Conservation (phyloP, 2,113 vertebrate genomes). For the Passerina amoena region DNA sequence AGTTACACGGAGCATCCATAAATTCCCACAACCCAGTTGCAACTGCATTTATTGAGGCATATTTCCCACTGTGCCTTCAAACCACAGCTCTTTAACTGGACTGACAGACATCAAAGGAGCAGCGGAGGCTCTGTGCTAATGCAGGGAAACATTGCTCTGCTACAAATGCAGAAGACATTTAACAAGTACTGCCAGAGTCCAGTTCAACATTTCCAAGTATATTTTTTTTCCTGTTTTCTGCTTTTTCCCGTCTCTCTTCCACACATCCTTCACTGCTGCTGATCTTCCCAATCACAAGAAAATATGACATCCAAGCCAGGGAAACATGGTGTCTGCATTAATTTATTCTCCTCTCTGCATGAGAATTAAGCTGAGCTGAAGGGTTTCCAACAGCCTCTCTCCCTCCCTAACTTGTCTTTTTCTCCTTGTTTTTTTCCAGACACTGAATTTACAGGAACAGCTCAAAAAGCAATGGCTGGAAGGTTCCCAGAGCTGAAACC, state of each 20-base stretch:
- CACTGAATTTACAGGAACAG: not conserved
- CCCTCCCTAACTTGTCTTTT: not conserved
- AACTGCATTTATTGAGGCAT: not conserved
- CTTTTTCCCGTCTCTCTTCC: not conserved
- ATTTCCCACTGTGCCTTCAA: not conserved
- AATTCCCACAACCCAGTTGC: not conserved
- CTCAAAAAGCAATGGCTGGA: not conserved
- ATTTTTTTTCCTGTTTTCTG: not conserved
- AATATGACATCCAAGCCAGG: not conserved
- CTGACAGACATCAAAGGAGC: not conserved
- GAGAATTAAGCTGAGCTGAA: conserved; percentile 1
- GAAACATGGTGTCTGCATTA: not conserved
- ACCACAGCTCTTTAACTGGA: not conserved
- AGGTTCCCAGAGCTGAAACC: not conserved
- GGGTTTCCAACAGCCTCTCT: not conserved
- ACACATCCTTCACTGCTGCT: not conserved
- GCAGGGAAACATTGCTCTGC: not conserved
- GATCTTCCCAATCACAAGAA: not conserved
- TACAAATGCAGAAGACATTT: not conserved
- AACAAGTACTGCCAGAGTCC: not conserved
- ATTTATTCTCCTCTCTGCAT: conserved; percentile 19
- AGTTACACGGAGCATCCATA: not conserved
- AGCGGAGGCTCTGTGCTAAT: accelerated
- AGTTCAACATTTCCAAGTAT: not conserved
- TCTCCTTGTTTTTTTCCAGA: not conserved